A percentile compares a stretch with the other conserved stretches of the same genome.
Evolutionary conservation across 2,888 invertebrate species (phyloP).

Genomic region (Leptinotarsa tumamoca): DNA sequence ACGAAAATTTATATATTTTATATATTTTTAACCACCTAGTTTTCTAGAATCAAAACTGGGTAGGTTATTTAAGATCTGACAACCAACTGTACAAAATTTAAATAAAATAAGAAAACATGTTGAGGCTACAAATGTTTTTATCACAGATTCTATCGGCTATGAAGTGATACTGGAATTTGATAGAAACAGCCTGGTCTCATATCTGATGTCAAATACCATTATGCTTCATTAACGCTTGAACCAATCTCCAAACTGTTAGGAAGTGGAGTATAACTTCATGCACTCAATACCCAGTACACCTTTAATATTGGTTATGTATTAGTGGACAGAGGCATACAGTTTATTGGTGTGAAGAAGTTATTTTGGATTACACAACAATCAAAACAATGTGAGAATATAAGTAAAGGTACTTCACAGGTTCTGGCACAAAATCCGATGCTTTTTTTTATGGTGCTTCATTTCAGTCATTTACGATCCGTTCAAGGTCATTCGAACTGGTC

Average conservation of each 20-base stretch:
- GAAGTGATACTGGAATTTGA: slow-evolving; percentile 2
- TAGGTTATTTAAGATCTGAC: neutral
- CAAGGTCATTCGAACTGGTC: too few relatives aligned
- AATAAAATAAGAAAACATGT: neutral
- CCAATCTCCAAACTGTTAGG: neutral
- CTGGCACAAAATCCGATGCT: too few relatives aligned
- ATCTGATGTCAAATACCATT: neutral
- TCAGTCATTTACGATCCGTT: too few relatives aligned
- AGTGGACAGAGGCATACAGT: too few relatives aligned
- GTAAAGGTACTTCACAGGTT: too few relatives aligned
- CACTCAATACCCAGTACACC: too few relatives aligned
- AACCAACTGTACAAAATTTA: neutral
- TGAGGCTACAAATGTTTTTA: neutral
- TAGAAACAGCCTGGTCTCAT: neutral
- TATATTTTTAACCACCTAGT: neutral
- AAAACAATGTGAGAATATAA: slow-evolving; percentile 6
- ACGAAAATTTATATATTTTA: too few relatives aligned
- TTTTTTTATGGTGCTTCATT: too few relatives aligned
- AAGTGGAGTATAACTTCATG: too few relatives aligned
- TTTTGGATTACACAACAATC: neutral
- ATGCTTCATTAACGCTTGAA: slow-evolving; percentile 9
- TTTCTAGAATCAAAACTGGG: slow-evolving; percentile 12
- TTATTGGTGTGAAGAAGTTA: neutral
- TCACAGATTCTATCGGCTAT: neutral
- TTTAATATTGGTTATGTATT: too few relatives aligned